Base-by-base conservation (phyloP, 2,888 invertebrate genomes). In the Noctua janthe region DNA sequence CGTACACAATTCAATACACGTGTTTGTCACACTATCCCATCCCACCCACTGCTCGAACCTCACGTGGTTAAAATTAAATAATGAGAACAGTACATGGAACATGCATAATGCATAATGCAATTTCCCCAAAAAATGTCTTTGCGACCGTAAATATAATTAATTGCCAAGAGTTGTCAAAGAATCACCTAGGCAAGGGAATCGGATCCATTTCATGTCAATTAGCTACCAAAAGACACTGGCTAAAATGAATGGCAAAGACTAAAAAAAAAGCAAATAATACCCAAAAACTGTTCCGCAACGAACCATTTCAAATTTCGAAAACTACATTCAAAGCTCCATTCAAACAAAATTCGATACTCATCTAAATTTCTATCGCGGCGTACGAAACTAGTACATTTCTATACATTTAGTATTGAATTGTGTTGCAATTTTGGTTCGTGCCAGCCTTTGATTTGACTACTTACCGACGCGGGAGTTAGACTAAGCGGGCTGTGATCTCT, bases 401-500 rank as follows among this genome's bases (percentile, higher is more conserved):
- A 59, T 75, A 81, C 81, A 70, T 85, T 35, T 64, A 71, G 79
- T 84, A 82, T 71, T 74, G 78, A 80, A 80, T 81, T 79, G 62
- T 75, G 76, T 74, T 76, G 81, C 90, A 87, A 88, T 82, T 88
- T 90, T 76, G 73, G 80, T 76, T 78, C 88, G 90, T 89, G 88
- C 81, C 69, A 54, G 17, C 15, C 7, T 88, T 87, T 88, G 81
- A 89, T 89, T 89, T 89, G 85, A 88, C 88, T 88, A 89, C 85
- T 89, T 89, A 88, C 35, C 59, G 72, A 74, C 76, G 35, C 64
- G 69, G 74, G 81, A 78, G 90, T 87, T 81, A 80, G 76, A 88
- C 66, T 76, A 85, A 76, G 69, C 78, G 79, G 29, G 54, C 76
- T 82, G 72, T 87, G 82, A 86, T 90, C 84, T 83, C 78, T 47